A percentile compares a stretch with the other conserved stretches of the same genome.
These are phyloP conservation scores for Schmidtea mediterranea DNA, from an alignment of 1,140 invertebrate species.

Conservation along the genomic window DNA sequence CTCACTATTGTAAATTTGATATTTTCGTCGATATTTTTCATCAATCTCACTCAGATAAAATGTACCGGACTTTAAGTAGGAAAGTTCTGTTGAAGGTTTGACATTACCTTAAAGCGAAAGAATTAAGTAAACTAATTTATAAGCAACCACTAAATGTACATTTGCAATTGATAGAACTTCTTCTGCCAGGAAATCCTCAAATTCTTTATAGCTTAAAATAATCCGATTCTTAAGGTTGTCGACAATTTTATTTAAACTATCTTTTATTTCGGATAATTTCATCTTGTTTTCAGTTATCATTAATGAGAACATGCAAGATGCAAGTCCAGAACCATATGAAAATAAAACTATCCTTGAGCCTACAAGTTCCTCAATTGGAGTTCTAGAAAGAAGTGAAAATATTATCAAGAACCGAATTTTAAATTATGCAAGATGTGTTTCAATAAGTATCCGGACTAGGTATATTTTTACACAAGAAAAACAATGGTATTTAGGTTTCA, in stretches of 20 bases:
- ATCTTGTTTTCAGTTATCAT: conserved; percentile 38
- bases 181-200: neutral
- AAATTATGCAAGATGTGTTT: too few species aligned
- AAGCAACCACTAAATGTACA: neutral
- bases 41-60: neutral
- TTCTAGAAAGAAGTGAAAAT: too few species aligned
- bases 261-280: conserved; percentile 28
- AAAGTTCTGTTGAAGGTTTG: neutral
- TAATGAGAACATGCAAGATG: conserved; percentile 75
- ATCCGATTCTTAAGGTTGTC: neutral
- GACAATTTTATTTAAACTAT: neutral
- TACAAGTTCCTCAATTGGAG: too few species aligned
- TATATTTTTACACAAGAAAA: too few species aligned
- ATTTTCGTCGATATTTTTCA: neutral
- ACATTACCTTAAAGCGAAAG: neutral
- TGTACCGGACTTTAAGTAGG: neutral
- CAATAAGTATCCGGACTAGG: too few species aligned
- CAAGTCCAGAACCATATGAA: conserved; percentile 84
- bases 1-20: neutral
- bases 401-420: too few species aligned
- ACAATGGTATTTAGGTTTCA: too few species aligned
- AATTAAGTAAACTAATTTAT: neutral
- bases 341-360: conserved; percentile 62
- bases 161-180: neutral
- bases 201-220: neutral